Evolutionary conservation across 2,113 vertebrate genomes (phyloP), one percentile per base, ranked within the genome.

Genomic region (Elephantulus edwardii): DNA sequence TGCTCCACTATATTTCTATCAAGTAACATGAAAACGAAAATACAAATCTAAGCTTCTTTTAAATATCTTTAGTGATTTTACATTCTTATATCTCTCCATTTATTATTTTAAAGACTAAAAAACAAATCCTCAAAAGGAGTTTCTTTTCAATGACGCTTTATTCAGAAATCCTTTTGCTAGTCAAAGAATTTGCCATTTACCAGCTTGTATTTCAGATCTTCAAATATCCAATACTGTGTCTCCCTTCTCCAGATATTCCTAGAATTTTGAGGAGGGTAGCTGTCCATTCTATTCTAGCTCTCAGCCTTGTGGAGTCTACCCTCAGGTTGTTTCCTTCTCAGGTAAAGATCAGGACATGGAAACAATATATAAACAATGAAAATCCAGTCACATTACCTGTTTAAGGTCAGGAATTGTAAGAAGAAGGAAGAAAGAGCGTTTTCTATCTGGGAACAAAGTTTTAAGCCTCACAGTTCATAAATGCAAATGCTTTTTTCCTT

Each of bases 181-280:
- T 30, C 26, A 42, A 89, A 80, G 46, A 86, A 81, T 62, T 19
- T 44, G n/a, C 70, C 40, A 11, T 40, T 93, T 92, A 17, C 42
- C 88, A 77, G 54, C 28, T 28, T 81, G 26, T 2, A 77, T 83
- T 82, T 52, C 44, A 60, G 54, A 71, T 74, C 50, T 82, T 60
- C 42, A 71, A 16, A 35, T 87, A 66, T 62, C 40, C 88, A 89
- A 8, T 82, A 77, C 83, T 81, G 13, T 81, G n/a, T 60, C 58
- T 16, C 2, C 22, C 6, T 46, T 13, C 71, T 44, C 33, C 44
- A 64, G 14, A 71, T 76, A 82, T 77, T 54, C 28, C 20, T 58
- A 56, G 72, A 88, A 79, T 87, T 85, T 91, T 91, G n/a, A 78
- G 80, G 56, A 40, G 44, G 46, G 64, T 12, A 50, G 72, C n/a